Evolutionary conservation across 2,113 vertebrate species (phyloP), one percentile per base, ranked within the genome.

Genomic region (Murina feae): DNA sequence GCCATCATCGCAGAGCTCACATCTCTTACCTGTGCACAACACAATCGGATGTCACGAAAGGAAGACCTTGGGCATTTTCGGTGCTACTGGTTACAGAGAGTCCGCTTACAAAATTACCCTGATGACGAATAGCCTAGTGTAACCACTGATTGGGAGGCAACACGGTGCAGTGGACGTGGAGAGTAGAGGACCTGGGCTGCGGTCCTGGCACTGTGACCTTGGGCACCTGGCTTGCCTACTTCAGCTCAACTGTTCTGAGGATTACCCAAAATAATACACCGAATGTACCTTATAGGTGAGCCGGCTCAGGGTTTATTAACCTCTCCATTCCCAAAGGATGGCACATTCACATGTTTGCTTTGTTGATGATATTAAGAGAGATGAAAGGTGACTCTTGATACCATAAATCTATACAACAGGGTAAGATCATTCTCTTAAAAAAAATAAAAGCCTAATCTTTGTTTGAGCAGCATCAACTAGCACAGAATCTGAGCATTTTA

Each of bases 1-100:
- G 9, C 99, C 99, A 0, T 99, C 99, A 0, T 99, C 99, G 72
- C 99, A 99, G 60, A 99, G 98, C 97, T 99, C 99, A 0, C 99
- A 99, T 39, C 99, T 98, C 89, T 99, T 99, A 28, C 99, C 99
- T 99, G 97, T 1, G 6, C 55, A 5, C 0, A 32, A 90, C 72
- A 95, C 6, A 89, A 79, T 86, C 5, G 6, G 25, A 32, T 25
- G 81, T 86, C 60, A 74, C 0, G 6, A 37, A 28, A 65, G 55
- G 53, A 42, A 72, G 44, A 39, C 16, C 71, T 69, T 6, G 12
- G 35, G 44, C 37, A 68, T 35, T 63, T 42, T 47, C 2, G 30
- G n/a, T 4, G 35, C 28, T 14, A 1, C 21, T 12, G 18, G 35
- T 37, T 16, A 68, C 9, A 44, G 16, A 63, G 60, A 63, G 63